Evolutionary conservation across 2,888 invertebrate genomes (phyloP), one percentile per base, ranked within the genome.

Genomic region (Tachystola acroxantha): DNA sequence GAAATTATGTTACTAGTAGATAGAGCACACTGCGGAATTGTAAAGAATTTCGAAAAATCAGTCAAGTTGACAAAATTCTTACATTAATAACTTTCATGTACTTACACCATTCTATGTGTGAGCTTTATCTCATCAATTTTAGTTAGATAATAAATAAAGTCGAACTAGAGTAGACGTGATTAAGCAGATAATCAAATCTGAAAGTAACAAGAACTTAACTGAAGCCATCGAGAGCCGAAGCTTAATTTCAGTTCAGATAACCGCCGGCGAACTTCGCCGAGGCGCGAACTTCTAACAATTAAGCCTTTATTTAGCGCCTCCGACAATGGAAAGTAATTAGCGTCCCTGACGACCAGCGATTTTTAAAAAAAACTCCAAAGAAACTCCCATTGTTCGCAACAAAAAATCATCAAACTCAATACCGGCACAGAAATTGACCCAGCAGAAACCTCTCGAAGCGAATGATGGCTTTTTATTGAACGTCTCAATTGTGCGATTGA

Each of bases 261-360:
- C 31, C 11, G 28, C 24, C 31, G 24, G 28, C 24, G 26, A 37
- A 41, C 41, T 37, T 37, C 22, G 10, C 36, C 34, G 32, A 32
- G 11, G 32, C 13, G 29, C 33, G 27, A 68, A 77, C 71, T 80
- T 73, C 61, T 66, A 71, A 78, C 72, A 78, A 77, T 80, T 66
- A 77, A 73, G 60, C 71, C 72, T 78, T 78, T 74, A 74, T 75
- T 71, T 70, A 50, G 57, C 65, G 48, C 59, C 63, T 49, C 53
- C 45, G 58, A 80, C 80, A 80, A 81, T 78, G 62, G 57, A 64
- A 71, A 69, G 68, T 78, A 81, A 84, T 82, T 84, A 81, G 73
- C 61, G 46, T 57, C 50, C 57, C 53, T 63, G 63, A 64, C 61
- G 57, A 53, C 63, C 52, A 45, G 48, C 48, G 52, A 63, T 69